phyloP scores from a whole-genome alignment of 2,113 vertebrate species.

The Leptobrachium ailaonicum region DNA sequence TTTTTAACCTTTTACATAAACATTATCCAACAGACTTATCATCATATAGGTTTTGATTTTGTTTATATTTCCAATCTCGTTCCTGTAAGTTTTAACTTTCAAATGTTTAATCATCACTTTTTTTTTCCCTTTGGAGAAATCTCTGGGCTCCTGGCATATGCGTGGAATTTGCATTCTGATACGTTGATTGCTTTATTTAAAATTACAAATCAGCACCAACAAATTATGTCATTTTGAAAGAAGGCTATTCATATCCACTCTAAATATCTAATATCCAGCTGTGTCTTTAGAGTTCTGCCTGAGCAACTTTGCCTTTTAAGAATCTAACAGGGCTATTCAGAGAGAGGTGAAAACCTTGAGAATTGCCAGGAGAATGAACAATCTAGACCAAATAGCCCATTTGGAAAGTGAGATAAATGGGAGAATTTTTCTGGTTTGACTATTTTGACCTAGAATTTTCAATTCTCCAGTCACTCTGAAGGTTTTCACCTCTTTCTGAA shows the following conservation, averaged over 20 bases:
- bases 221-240: conserved; percentile 27
- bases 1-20: conserved; percentile 3
- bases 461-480: too few relatives aligned
- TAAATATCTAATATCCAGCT: conserved; percentile 25
- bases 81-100: conserved; percentile 19
- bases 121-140: conserved; percentile 22
- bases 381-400: too few relatives aligned
- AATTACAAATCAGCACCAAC: conserved; percentile 41
- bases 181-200: conserved; percentile 47
- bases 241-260: conserved; percentile 29
- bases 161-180: conserved; percentile 23
- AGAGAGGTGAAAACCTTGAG: too few relatives aligned
- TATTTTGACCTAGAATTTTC: too few relatives aligned
- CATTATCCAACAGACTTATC: background rate
- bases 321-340: background rate
- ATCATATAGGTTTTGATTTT: conserved; percentile 3
- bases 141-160: conserved; percentile 1
- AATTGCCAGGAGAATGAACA: too few relatives aligned
- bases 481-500: too few relatives aligned
- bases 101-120: conserved; percentile 39
- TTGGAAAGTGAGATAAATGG: too few relatives aligned
- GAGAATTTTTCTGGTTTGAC: too few relatives aligned
- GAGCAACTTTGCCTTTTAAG: background rate
- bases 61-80: conserved; percentile 33
- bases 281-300: background rate